Percentiles rank a stretch among this genome's conserved stretches.
Conservation (phyloP, 2,113 vertebrate species). For the Sigmodon hispidus region DNA sequence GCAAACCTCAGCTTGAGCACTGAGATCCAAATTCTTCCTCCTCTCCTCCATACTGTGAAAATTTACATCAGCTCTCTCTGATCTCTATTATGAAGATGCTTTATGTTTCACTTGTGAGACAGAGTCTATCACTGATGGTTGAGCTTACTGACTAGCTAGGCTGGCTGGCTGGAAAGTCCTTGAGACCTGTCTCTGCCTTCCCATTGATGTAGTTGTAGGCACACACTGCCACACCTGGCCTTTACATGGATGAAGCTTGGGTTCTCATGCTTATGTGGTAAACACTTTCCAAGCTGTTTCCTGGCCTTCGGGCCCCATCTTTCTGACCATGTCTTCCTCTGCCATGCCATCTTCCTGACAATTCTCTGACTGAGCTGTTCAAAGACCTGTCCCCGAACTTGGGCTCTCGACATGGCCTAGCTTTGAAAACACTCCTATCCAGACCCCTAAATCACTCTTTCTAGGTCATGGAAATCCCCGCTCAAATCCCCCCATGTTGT, state of each 20-base stretch:
- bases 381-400: neutral
- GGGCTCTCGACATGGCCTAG: neutral
- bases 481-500: neutral
- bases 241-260: neutral
- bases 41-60: neutral
- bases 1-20: neutral
- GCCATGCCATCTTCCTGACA: no score
- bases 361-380: neutral
- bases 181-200: neutral
- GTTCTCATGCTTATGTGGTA: neutral
- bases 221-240: neutral
- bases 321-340: neutral
- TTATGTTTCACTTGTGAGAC: neutral
- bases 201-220: neutral
- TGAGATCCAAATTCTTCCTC: neutral
- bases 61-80: neutral
- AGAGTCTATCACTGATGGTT: neutral
- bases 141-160: neutral
- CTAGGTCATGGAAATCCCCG: neutral
- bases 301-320: no score
- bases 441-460: neutral
- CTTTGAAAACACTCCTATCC: neutral
- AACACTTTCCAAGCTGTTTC: neutral
- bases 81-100: no score
- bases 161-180: no score